Evolutionary conservation across 2,888 invertebrate genomes (phyloP).

Genomic region (Microdon myrmicae): DNA sequence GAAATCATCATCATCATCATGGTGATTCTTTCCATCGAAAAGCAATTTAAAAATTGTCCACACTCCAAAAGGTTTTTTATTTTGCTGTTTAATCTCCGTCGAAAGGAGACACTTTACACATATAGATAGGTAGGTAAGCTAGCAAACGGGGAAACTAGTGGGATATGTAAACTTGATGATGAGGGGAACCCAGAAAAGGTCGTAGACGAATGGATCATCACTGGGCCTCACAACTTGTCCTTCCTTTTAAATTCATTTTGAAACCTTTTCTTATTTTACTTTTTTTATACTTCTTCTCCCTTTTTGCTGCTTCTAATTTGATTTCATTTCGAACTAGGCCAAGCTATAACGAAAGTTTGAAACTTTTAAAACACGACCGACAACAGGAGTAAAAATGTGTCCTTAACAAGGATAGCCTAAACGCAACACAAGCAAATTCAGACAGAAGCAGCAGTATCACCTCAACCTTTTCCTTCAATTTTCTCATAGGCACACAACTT

Average conservation of each 20-base stretch:
- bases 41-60: constrained; percentile 42
- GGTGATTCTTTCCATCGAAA: constrained; percentile 18
- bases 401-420: constrained; percentile 32
- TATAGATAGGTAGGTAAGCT: no score
- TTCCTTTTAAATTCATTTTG: constrained; percentile 34
- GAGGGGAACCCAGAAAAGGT: constrained; percentile 4
- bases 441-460: neutral
- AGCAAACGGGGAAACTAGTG: no score
- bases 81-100: no score
- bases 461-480: constrained; percentile 18
- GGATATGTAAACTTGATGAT: no score
- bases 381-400: neutral
- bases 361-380: neutral
- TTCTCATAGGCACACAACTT: constrained; percentile 28
- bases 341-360: constrained; percentile 33
- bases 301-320: no score
- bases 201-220: constrained; percentile 36
- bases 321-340: constrained; percentile 29
- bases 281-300: neutral
- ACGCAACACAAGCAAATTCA: constrained; percentile 7
- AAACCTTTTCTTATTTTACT: no score
- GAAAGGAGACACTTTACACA: no score
- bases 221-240: constrained; percentile 14
- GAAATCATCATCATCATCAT: constrained; percentile 10
- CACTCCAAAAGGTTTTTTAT: no score